Base-by-base conservation (phyloP, 2,888 invertebrate species). In the Campoletis raptor region DNA sequence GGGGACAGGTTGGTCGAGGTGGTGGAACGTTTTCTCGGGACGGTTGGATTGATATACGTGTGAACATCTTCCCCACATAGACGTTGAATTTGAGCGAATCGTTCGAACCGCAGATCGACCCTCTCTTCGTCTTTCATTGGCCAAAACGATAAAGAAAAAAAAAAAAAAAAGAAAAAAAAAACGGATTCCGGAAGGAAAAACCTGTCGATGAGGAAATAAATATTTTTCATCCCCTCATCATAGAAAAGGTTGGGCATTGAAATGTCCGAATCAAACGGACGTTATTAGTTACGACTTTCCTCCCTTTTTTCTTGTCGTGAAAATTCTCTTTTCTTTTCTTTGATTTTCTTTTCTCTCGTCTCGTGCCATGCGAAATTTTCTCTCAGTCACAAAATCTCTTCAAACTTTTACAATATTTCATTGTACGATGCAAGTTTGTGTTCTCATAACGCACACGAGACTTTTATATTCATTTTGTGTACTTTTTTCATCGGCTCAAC, bases 1-100 rank as follows among this genome's bases (percentile, higher is more conserved):
- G 54, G 81, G 54, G 82, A 85, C 88, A 87, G 85, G 87, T 88
- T 88, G 88, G 83, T 80, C 80, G 77, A 70, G 83, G 69, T 64
- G 86, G 12, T 66, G 10, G 30, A 70, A 37, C 74, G 70, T 81
- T 85, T 72, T 70, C 84, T 45, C 67, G 81, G 73, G 74, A 74
- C 87, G 74, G 79, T 87, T 85, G 85, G 57, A 76, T 69, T 82
- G 57, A n/a, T 36, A n/a, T 74, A 84, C 84, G 84, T 85, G 84
- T 85, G 85, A 85, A 85, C 45, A 52, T 78, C 73, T 70, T 76
- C 40, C 45, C 36, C 54, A 36, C 15, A 21, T n/a, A 52, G 74
- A 48, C 24, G 77, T n/a, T 64, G 12, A 66, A 70, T 42, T 30
- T 18, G 40, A 69, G 18, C 2, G 21, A 37, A 52, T 52, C 82